A percentile compares a stretch with the other conserved stretches of the same genome.
These are phyloP conservation scores for Etheostoma spectabile DNA, from an alignment of 2,113 vertebrate genomes.

Conservation along the genomic window DNA sequence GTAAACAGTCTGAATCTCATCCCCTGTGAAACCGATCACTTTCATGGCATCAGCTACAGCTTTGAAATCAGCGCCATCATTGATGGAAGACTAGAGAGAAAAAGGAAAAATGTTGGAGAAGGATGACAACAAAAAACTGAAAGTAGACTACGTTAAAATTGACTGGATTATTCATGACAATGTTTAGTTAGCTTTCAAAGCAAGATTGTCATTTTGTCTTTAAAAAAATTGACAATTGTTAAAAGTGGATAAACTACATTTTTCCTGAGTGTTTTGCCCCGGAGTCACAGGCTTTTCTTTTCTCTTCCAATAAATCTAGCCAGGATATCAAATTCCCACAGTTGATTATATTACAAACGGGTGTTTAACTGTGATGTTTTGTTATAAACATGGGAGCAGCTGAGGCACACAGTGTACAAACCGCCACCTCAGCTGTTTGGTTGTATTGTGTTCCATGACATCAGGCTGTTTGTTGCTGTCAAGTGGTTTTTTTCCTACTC, in stretches of 20 bases:
- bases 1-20: constrained; percentile 96
- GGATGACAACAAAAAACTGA: neutral
- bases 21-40: constrained; percentile 95
- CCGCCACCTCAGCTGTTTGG: constrained; percentile 52
- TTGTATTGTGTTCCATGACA: constrained; percentile 64
- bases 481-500: constrained; percentile 63
- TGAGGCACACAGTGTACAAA: constrained; percentile 41
- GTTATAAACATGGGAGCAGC: constrained; percentile 33
- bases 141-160: neutral
- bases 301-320: neutral
- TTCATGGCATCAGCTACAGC: constrained; percentile 97
- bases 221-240: too few relatives aligned
- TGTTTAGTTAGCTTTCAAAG: neutral
- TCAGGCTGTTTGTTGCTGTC: constrained; percentile 72
- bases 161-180: neutral
- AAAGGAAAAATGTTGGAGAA: neutral
- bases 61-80: constrained; percentile 92
- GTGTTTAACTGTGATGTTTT: constrained; percentile 20
- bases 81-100: constrained; percentile 88
- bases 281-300: neutral
- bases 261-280: neutral
- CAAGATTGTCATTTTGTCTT: neutral
- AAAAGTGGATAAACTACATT: neutral
- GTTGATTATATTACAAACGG: constrained; percentile 47
- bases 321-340: constrained; percentile 25